A percentile compares a stretch with the other conserved stretches of the same genome.
Evolutionary conservation across 1,140 invertebrate species (phyloP).

Genomic region (Drosophila ercepeae): DNA sequence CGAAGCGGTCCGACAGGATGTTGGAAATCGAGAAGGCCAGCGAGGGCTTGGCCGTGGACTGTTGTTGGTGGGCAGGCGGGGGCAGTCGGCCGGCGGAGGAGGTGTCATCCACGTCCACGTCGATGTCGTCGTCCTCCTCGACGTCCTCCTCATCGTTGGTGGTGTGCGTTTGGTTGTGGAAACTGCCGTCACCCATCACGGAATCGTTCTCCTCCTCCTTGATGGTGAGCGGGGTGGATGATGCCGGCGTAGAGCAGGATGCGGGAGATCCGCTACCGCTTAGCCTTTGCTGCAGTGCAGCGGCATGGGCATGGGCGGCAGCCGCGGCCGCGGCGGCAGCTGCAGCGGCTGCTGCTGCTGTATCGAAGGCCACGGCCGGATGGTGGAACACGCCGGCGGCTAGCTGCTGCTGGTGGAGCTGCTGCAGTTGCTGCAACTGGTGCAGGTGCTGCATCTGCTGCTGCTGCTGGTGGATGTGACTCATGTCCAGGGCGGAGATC

Average conservation of each 20-base stretch:
- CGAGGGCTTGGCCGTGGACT: conserved; percentile 68
- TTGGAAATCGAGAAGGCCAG: conserved; percentile 83
- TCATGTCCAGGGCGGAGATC: conserved; percentile 64
- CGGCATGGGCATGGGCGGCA: conserved; percentile 64
- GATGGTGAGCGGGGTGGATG: conserved; percentile 70
- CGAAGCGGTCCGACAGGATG: conserved; percentile 82
- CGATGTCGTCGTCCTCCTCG: conserved; percentile 74
- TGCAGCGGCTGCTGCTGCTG: conserved; percentile 59
- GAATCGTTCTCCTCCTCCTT: conserved; percentile 82
- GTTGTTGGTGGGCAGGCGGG: conserved; percentile 73
- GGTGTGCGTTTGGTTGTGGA: conserved; percentile 69
- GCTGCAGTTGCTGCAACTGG: conserved; percentile 76
- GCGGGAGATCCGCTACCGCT: conserved; percentile 64
- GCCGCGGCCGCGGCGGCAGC: conserved; percentile 65
- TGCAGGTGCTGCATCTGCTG: conserved; percentile 78
- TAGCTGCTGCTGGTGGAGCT: conserved; percentile 77
- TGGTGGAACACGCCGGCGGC: conserved; percentile 75
- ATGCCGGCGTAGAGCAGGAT: conserved; percentile 73
- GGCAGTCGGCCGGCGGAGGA: conserved; percentile 51
- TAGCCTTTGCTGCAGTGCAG: conserved; percentile 67
- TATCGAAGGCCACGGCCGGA: conserved; percentile 67
- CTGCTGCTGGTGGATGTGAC: conserved; percentile 71
- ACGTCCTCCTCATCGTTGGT: conserved; percentile 59
- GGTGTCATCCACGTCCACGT: conserved; percentile 76
- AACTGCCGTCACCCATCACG: conserved; percentile 77